Evolutionary conservation across 2,113 vertebrate species (phyloP).

Genomic region (Heterotilapia buettikoferi): DNA sequence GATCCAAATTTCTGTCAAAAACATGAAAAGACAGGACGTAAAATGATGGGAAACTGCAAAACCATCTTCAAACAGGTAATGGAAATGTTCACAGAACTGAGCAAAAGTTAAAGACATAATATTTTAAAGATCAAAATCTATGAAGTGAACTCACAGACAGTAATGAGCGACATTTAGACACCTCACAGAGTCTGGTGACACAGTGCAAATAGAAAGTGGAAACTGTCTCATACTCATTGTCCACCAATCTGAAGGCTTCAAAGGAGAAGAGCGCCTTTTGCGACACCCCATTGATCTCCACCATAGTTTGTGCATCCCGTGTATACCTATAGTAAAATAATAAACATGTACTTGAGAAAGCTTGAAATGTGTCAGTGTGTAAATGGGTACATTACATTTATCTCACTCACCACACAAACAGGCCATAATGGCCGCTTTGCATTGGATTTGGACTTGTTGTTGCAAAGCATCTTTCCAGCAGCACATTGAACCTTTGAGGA

Average conservation of each 20-base stretch:
- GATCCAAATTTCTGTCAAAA: not conserved
- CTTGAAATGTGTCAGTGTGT: not conserved
- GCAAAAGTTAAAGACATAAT: not conserved
- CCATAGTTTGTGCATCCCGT: conserved; percentile 54
- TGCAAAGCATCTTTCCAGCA: conserved; percentile 71
- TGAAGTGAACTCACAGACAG: conserved; percentile 48
- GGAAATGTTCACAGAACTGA: not conserved
- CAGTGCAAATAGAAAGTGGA: conserved; percentile 76
- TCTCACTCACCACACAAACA: conserved; percentile 71
- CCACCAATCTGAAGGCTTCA: conserved; percentile 72
- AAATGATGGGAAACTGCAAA: not conserved
- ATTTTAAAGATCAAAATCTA: not conserved
- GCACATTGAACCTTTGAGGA: conserved; percentile 65
- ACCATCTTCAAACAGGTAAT: not conserved
- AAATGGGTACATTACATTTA: not conserved
- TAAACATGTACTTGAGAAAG: not conserved
- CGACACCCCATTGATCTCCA: conserved; percentile 46
- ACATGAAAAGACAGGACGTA: not conserved
- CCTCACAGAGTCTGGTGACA: conserved; percentile 69
- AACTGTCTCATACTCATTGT: conserved; percentile 54
- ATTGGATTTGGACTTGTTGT: conserved; percentile 43
- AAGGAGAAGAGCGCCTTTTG: conserved; percentile 66
- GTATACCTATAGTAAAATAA: not conserved
- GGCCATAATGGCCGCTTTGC: conserved; percentile 45
- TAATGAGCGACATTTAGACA: conserved; percentile 2